Base-by-base conservation (phyloP, 1,140 invertebrate genomes). In the Platyscapa corneri region DNA sequence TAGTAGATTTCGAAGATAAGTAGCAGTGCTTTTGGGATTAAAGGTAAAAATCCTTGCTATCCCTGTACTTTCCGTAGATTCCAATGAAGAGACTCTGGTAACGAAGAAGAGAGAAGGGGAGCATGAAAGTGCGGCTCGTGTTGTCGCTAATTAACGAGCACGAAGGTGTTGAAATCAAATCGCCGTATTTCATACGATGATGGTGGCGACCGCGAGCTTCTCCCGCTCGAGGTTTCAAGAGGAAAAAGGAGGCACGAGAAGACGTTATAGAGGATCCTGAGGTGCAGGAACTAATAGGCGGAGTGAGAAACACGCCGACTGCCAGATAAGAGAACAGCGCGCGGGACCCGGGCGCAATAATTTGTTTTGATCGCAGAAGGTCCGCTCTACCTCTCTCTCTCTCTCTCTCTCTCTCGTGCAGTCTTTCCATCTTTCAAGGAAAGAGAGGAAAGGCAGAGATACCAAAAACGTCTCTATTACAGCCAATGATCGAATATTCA, bases 201-300 rank as follows among this genome's bases (percentile, higher is more conserved):
- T 89, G 84, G 84, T 46, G 30, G 84, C 65, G 74, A 72, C 67
- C 84, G 83, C 86, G 88, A 88, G 87, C 81, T 70, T 46, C 67
- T 60, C 42, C 30, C 67, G 53, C 79, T 30, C 56, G 23, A 27
- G 37, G 10, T 81, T 32, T 32, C 79, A 7, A 80, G 75, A 76
- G 80, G 42, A 53, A 75, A 76, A 72, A 75, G 60, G 72, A 70
- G 72, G 64, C n/a, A 10, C 7, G 75, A 87, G 72, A 60, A 84
- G 81, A 74, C 34, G 23, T 37, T 77, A 78, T 89, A 87, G 87
- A 88, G 86, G 89, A 90, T 83, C 81, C 84, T 79, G 37, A 16
- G 88, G 89, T 88, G 88, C 89, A 88, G 87, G 86, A 91, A 92
- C 90, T 92, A 93, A 92, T 92, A 92, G 91, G 86, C 89, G 87